phyloP scores from a whole-genome alignment of 2,797 vertebrate species.

The Eupleurogrammus muticus region DNA sequence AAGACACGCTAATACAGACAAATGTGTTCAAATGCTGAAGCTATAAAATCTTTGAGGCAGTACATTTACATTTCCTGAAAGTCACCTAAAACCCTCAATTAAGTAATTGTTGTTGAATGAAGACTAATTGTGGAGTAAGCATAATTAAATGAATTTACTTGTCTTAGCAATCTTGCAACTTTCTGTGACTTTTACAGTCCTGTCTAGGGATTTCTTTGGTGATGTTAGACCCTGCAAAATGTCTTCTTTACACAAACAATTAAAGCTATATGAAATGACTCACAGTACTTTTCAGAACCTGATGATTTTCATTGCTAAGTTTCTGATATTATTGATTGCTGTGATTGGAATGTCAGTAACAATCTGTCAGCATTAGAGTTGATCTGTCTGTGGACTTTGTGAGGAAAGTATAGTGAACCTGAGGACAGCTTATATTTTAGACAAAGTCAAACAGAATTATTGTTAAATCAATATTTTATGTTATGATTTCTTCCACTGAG shows the following conservation, averaged over 20 bases:
- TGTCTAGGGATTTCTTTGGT: not conserved
- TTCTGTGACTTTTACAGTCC: not conserved
- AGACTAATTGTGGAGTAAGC: not conserved
- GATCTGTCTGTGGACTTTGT: not conserved
- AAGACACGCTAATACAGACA: not conserved
- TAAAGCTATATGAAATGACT: too few relatives aligned
- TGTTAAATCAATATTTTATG: not conserved
- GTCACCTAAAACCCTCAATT: slow-evolving; percentile 7
- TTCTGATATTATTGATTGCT: too few relatives aligned
- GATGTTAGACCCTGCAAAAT: too few relatives aligned
- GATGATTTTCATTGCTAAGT: too few relatives aligned
- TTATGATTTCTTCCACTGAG: not conserved
- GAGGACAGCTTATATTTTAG: not conserved
- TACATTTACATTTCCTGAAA: slow-evolving; percentile 7
- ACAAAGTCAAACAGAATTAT: not conserved
- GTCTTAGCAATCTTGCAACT: not conserved
- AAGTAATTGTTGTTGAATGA: not conserved
- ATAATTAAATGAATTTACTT: not conserved
- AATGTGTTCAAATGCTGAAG: slow-evolving; percentile 10
- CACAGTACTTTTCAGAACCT: too few relatives aligned
- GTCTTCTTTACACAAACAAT: too few relatives aligned
- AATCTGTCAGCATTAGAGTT: too few relatives aligned
- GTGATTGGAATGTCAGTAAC: too few relatives aligned
- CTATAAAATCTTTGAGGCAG: slow-evolving; percentile 1
- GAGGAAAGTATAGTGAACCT: not conserved